These are phyloP conservation scores for Stichopus chloronotus DNA, from an alignment of 35 echinoderm and acorn worm genomes.

Conservation along the genomic window DNA sequence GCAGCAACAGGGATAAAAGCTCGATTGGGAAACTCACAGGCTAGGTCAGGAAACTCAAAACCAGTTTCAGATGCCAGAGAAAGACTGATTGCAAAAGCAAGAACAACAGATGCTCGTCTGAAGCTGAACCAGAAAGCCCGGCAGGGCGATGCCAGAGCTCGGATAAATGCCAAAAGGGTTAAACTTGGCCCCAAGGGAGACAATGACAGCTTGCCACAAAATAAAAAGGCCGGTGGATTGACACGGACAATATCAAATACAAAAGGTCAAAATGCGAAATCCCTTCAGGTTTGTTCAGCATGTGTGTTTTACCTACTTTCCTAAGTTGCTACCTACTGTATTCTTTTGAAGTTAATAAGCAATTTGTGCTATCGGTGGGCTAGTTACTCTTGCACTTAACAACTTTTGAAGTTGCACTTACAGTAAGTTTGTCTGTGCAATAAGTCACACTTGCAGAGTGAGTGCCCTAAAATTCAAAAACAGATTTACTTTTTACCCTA, in stretches of 20 bases:
- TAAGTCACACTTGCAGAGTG: too few species aligned
- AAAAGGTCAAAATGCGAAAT: neutral
- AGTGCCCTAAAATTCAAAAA: too few species aligned
- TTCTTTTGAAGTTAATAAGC: too few species aligned
- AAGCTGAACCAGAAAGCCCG: slow-evolving; percentile 74
- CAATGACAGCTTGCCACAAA: neutral
- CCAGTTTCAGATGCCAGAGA: slow-evolving; percentile 26
- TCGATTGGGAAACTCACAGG: neutral
- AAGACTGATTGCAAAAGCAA: slow-evolving; percentile 29
- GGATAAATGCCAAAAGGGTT: slow-evolving; percentile 68
- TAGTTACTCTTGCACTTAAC: too few species aligned
- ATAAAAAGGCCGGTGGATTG: neutral
- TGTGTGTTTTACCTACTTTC: too few species aligned
- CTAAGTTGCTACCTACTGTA: too few species aligned
- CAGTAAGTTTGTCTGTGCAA: too few species aligned
- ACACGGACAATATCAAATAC: slow-evolving; percentile 33
- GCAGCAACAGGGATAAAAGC: neutral
- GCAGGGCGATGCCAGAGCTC: slow-evolving; percentile 66
- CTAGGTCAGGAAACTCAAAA: neutral
- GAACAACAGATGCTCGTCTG: slow-evolving; percentile 65
- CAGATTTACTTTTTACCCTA: too few species aligned
- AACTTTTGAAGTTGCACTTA: too few species aligned
- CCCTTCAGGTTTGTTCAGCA: slow-evolving; percentile 8
- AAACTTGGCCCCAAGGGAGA: slow-evolving; percentile 60
- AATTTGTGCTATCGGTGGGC: too few species aligned